Percentiles rank a stretch among this genome's conserved stretches.
Conservation (phyloP, 1,140 invertebrate species). For the Drosophila pruinosa region DNA sequence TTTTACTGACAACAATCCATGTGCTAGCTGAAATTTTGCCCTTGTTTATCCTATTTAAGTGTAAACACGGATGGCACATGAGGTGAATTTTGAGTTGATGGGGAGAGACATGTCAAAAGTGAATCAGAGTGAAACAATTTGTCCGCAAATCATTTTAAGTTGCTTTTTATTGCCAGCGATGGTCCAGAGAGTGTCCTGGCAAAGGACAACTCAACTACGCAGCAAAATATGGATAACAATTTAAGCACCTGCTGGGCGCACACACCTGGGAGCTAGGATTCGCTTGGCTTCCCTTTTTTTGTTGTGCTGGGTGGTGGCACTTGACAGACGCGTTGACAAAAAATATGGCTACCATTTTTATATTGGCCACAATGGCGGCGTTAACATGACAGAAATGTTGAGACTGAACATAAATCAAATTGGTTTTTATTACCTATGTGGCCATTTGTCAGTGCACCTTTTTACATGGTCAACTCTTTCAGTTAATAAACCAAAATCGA, state of each 20-base stretch:
- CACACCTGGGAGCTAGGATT: not conserved
- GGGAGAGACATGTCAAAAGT: not conserved
- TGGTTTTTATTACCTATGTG: slow-evolving; percentile 58
- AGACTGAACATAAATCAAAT: slow-evolving; percentile 69
- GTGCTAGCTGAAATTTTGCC: not conserved
- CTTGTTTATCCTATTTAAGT: not conserved
- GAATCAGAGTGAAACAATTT: slow-evolving; percentile 22
- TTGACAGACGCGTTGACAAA: slow-evolving; percentile 45
- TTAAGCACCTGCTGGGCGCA: slow-evolving; percentile 30
- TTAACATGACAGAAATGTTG: slow-evolving; percentile 56
- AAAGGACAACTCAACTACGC: not conserved
- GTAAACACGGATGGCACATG: not conserved
- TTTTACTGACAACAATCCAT: not conserved
- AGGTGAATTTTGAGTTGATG: not conserved
- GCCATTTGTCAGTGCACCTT: slow-evolving; percentile 65
- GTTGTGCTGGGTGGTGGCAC: not conserved
- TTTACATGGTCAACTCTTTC: slow-evolving; percentile 54
- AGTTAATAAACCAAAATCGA: slow-evolving; percentile 67
- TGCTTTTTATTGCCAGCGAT: slow-evolving; percentile 29
- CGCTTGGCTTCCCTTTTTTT: not conserved
- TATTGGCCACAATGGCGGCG: slow-evolving; percentile 54
- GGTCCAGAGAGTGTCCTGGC: slow-evolving; percentile 1
- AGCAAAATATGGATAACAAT: slow-evolving; percentile 25
- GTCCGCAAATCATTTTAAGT: slow-evolving; percentile 40
- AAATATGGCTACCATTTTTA: slow-evolving; percentile 46